A percentile compares a stretch with the other conserved stretches of the same genome.
phyloP scores from a whole-genome alignment of 2,888 invertebrate genomes.

The Chorisops tibialis region DNA sequence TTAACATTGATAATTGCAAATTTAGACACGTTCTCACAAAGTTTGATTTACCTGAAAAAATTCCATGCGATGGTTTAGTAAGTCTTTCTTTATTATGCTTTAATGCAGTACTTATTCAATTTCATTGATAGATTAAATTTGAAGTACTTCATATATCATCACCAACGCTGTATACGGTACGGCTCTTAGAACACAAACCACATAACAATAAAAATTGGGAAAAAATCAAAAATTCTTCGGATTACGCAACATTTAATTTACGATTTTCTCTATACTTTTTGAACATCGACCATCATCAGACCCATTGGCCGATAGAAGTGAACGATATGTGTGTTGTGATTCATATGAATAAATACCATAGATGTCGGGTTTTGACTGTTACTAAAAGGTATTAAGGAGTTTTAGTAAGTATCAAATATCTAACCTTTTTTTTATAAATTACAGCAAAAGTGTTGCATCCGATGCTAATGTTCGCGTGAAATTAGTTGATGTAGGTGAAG shows the following conservation, averaged over 20 bases:
- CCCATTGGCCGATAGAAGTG: slow-evolving; percentile 49
- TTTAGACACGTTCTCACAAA: slow-evolving; percentile 62
- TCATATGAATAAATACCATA: slow-evolving; percentile 54
- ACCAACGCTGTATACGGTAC: slow-evolving; percentile 62
- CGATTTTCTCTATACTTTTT: slow-evolving; percentile 40
- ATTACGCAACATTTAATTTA: slow-evolving; percentile 38
- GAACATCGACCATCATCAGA: slow-evolving; percentile 36
- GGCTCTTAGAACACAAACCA: slow-evolving; percentile 53
- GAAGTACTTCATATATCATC: slow-evolving; percentile 58
- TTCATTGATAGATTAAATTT: slow-evolving; percentile 52
- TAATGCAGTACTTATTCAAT: not conserved
- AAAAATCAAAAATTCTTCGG: slow-evolving; percentile 36
- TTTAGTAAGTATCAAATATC: not conserved
- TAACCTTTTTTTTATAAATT: not conserved
- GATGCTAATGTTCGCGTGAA: slow-evolving; percentile 48
- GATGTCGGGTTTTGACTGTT: slow-evolving; percentile 56
- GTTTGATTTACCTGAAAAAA: slow-evolving; percentile 55
- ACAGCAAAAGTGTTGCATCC: slow-evolving; percentile 27
- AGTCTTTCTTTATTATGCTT: slow-evolving; percentile 5
- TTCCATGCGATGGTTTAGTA: slow-evolving; percentile 50
- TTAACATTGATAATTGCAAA: slow-evolving; percentile 56
- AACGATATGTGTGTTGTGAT: slow-evolving; percentile 60
- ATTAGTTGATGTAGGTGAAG: slow-evolving; percentile 61
- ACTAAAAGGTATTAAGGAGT: slow-evolving; percentile 38
- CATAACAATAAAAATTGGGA: slow-evolving; percentile 39